These are phyloP conservation scores for Phycodurus eques DNA, from an alignment of 2,113 vertebrate genomes.

Conservation along the genomic window DNA sequence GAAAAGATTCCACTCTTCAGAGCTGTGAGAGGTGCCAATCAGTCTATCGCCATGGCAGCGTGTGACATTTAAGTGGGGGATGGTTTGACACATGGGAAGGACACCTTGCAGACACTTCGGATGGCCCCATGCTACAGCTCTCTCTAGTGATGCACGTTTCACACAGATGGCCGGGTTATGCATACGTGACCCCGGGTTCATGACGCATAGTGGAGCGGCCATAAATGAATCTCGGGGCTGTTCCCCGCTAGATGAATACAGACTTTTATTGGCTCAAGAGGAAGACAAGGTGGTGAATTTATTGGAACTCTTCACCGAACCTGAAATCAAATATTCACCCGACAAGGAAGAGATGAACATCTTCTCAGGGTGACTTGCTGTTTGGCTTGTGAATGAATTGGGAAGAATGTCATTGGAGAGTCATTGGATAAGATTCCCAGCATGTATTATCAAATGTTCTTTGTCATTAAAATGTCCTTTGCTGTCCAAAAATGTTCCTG, in stretches of 20 bases:
- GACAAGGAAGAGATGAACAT: slow-evolving; percentile 31
- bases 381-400: not conserved
- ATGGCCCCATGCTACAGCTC: slow-evolving; percentile 27
- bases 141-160: slow-evolving; percentile 58
- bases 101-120: slow-evolving; percentile 40
- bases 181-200: slow-evolving; percentile 56
- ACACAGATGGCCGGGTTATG: slow-evolving; percentile 63
- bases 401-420: not conserved
- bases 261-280: slow-evolving; percentile 30
- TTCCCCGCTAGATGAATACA: slow-evolving; percentile 40
- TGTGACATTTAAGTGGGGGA: slow-evolving; percentile 43
- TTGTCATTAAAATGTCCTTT: slow-evolving; percentile 20
- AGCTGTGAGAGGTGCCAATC: slow-evolving; percentile 36
- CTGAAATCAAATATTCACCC: slow-evolving; percentile 24
- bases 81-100: slow-evolving; percentile 54
- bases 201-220: slow-evolving; percentile 32
- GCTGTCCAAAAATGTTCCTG: slow-evolving; percentile 21
- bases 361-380: slow-evolving; percentile 33
- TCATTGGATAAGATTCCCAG: not conserved
- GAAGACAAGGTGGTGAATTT: slow-evolving; percentile 5
- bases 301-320: slow-evolving; percentile 19
- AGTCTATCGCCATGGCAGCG: slow-evolving; percentile 34
- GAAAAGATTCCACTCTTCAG: slow-evolving; percentile 6
- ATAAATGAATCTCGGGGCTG: slow-evolving; percentile 33
- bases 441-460: slow-evolving; percentile 5